Percentiles rank a stretch among this genome's conserved stretches.
Evolutionary conservation across 2,113 vertebrate genomes (phyloP).

Genomic region (Physeter macrocephalus): DNA sequence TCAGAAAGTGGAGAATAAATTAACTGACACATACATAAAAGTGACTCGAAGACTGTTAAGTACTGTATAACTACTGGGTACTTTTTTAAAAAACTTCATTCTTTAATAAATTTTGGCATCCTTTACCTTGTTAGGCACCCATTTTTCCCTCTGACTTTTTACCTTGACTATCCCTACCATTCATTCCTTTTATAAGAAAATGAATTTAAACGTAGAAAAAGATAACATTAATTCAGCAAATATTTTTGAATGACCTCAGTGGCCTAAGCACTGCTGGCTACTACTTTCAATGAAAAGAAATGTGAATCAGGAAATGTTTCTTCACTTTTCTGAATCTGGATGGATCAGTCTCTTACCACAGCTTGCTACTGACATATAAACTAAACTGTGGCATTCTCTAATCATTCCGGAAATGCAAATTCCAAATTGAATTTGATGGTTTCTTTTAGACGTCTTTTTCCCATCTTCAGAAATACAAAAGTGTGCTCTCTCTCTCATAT

Average conservation of each 20-base stretch:
- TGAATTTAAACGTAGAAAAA: neutral
- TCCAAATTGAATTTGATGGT: neutral
- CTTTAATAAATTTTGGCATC: neutral
- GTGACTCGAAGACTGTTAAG: neutral
- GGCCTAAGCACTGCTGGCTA: neutral
- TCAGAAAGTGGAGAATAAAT: neutral
- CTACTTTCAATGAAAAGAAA: neutral
- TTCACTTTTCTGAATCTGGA: constrained; percentile 2
- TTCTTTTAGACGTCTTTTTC: neutral
- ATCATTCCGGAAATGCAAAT: constrained; percentile 8
- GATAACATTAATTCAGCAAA: neutral
- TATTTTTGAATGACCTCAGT: neutral
- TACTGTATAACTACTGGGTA: neutral
- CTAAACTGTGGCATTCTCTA: neutral
- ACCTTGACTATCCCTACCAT: neutral
- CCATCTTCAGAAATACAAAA: neutral
- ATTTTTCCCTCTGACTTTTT: neutral
- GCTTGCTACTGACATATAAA: neutral
- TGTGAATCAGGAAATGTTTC: neutral
- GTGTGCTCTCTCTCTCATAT: neutral
- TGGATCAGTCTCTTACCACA: neutral
- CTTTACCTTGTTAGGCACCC: neutral
- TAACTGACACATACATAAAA: neutral
- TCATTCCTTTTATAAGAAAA: neutral
- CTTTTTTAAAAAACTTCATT: neutral